These are phyloP conservation scores for Drosophila maculinotata DNA, from an alignment of 2,888 invertebrate genomes.

Conservation along the genomic window DNA sequence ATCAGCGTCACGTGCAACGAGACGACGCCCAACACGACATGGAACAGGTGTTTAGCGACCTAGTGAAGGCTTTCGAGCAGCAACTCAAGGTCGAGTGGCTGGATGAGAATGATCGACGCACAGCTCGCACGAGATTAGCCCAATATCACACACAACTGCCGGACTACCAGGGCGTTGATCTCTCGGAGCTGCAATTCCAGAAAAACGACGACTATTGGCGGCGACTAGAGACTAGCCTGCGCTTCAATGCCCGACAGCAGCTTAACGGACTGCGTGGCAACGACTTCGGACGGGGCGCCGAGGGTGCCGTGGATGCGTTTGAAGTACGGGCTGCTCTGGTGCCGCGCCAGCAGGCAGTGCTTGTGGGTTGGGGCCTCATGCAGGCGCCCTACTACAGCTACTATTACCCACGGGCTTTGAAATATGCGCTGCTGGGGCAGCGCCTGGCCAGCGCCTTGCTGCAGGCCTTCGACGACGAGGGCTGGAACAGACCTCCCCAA, in stretches of 20 bases:
- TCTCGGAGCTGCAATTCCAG: conserved; percentile 57
- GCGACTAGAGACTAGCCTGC: conserved; percentile 59
- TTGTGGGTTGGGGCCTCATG: conserved; percentile 77
- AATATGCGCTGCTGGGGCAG: conserved; percentile 75
- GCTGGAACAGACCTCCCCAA: conserved; percentile 71
- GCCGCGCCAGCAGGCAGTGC: conserved; percentile 61
- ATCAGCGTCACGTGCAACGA: conserved; percentile 59
- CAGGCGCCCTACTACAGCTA: conserved; percentile 80
- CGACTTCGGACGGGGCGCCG: conserved; percentile 39
- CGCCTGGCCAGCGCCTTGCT: conserved; percentile 70
- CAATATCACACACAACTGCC: conserved; percentile 66
- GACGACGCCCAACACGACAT: conserved; percentile 63
- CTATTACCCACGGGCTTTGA: conserved; percentile 71
- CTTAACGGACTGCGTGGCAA: conserved; percentile 58
- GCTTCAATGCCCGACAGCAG: conserved; percentile 63
- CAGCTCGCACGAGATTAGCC: conserved; percentile 62
- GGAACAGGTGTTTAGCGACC: conserved; percentile 60
- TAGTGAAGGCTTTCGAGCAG: conserved; percentile 68
- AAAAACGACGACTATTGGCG: conserved; percentile 73
- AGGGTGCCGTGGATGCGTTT: conserved; percentile 61
- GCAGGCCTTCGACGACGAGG: conserved; percentile 75
- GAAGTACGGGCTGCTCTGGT: conserved; percentile 66
- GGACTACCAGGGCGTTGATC: conserved; percentile 62
- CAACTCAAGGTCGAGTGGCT: conserved; percentile 72
- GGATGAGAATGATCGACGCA: conserved; percentile 71